phyloP scores from a whole-genome alignment of 2,888 invertebrate species.

The Papilio protenor region DNA sequence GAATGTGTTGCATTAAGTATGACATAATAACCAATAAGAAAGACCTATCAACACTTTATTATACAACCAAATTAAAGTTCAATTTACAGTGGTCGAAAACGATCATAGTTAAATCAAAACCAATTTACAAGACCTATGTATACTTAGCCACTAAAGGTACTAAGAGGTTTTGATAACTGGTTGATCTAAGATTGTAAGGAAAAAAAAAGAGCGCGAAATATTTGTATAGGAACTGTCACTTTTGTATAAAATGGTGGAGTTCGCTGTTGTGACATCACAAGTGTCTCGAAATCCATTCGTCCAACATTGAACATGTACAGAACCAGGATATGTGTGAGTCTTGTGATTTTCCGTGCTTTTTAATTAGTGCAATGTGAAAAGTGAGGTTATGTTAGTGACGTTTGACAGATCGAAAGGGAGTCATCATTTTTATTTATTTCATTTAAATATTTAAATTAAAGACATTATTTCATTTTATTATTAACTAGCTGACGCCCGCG shows the following conservation, averaged over 20 bases:
- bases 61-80: slow-evolving; percentile 34
- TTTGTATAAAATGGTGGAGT: slow-evolving; percentile 66
- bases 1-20: slow-evolving; percentile 33
- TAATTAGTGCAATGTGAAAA: slow-evolving; percentile 19
- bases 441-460: too few relatives aligned
- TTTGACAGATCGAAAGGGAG: too few relatives aligned
- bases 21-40: slow-evolving; percentile 27
- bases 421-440: too few relatives aligned
- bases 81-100: slow-evolving; percentile 43
- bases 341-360: slow-evolving; percentile 37
- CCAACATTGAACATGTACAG: slow-evolving; percentile 48
- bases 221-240: slow-evolving; percentile 65
- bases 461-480: too few relatives aligned
- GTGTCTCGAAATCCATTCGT: slow-evolving; percentile 59
- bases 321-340: slow-evolving; percentile 72
- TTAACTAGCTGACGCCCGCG: too few relatives aligned
- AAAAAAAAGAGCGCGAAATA: slow-evolving; percentile 52
- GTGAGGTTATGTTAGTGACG: slow-evolving; percentile 20
- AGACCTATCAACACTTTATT: slow-evolving; percentile 11
- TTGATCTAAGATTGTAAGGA: slow-evolving; percentile 10
- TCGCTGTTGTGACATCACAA: slow-evolving; percentile 70
- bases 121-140: slow-evolving; percentile 27
- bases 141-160: neutral
- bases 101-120: slow-evolving; percentile 11
- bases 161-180: slow-evolving; percentile 14